Evolutionary conservation across 2,888 invertebrate species (phyloP).

Genomic region (Mycalesis mineus): DNA sequence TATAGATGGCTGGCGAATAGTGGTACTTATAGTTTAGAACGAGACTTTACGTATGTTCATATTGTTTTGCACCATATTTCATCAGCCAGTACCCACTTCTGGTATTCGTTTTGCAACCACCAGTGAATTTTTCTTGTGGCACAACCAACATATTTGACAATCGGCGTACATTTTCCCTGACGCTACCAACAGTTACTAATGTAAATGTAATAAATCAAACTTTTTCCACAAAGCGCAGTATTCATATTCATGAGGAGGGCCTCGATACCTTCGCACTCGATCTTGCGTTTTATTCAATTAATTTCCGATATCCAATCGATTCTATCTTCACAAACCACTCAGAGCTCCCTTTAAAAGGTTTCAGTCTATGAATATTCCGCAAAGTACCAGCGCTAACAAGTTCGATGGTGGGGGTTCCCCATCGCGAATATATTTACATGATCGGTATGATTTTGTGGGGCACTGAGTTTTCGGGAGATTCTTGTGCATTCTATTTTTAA

Average conservation of each 20-base stretch:
- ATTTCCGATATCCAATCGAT: constrained; percentile 55
- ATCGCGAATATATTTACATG: constrained; percentile 16
- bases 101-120: too few species aligned
- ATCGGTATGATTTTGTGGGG: constrained; percentile 21
- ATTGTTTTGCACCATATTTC: too few species aligned
- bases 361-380: constrained; percentile 17
- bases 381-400: constrained; percentile 17
- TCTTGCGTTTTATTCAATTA: constrained; percentile 71
- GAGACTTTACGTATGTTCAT: too few species aligned
- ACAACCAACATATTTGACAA: too few species aligned
- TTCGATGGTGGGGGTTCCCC: constrained; percentile 3
- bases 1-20: too few species aligned
- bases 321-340: constrained; percentile 35
- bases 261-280: constrained; percentile 42
- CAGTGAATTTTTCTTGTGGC: too few species aligned
- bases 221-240: constrained; percentile 51
- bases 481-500: too few species aligned
- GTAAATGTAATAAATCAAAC: constrained; percentile 34
- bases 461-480: background rate
- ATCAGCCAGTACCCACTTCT: too few species aligned
- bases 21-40: too few species aligned
- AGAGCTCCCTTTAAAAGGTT: constrained; percentile 32
- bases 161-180: background rate
- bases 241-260: constrained; percentile 67
- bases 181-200: background rate